These are phyloP conservation scores for Oedothorax gibbosus DNA, from an alignment of 1,140 invertebrate genomes.

Conservation along the genomic window DNA sequence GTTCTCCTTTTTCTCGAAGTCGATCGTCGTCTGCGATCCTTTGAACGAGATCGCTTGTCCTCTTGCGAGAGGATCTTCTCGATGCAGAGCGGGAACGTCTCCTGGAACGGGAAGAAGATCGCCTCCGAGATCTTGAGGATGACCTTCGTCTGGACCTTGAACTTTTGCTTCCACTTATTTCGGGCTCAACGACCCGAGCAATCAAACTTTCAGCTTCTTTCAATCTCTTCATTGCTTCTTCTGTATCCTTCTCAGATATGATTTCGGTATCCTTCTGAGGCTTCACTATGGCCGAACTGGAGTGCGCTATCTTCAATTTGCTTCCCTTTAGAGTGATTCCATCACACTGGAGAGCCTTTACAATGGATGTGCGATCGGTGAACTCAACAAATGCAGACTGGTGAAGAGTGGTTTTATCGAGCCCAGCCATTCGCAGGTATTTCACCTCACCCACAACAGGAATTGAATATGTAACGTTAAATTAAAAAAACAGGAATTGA, in stretches of 20 bases:
- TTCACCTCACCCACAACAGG: slow-evolving; percentile 91
- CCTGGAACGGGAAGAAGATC: slow-evolving; percentile 62
- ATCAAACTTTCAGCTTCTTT: slow-evolving; percentile 95
- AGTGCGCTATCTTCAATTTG: slow-evolving; percentile 80
- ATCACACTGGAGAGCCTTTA: slow-evolving; percentile 87
- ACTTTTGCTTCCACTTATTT: slow-evolving; percentile 37
- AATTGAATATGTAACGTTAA: too few relatives aligned
- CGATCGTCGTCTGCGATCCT: slow-evolving; percentile 21
- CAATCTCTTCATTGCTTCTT: slow-evolving; percentile 95
- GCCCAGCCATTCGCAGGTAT: slow-evolving; percentile 90
- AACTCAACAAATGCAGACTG: slow-evolving; percentile 93
- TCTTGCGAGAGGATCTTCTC: slow-evolving; percentile 63
- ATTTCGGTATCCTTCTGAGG: slow-evolving; percentile 95
- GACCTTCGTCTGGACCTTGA: slow-evolving; percentile 44
- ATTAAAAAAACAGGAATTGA: too few relatives aligned
- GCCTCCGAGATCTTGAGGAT: slow-evolving; percentile 49
- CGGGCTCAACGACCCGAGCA: slow-evolving; percentile 89
- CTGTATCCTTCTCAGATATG: slow-evolving; percentile 93
- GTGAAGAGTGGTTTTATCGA: slow-evolving; percentile 75
- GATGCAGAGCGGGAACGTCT: slow-evolving; percentile 64
- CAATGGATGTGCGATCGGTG: slow-evolving; percentile 88
- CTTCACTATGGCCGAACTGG: slow-evolving; percentile 90
- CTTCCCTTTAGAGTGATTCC: slow-evolving; percentile 79
- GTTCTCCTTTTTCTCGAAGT: slow-evolving; percentile 19
- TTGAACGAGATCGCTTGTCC: slow-evolving; percentile 65